These are phyloP conservation scores for Andricus curvator DNA, from an alignment of 2,888 invertebrate species.

Conservation along the genomic window DNA sequence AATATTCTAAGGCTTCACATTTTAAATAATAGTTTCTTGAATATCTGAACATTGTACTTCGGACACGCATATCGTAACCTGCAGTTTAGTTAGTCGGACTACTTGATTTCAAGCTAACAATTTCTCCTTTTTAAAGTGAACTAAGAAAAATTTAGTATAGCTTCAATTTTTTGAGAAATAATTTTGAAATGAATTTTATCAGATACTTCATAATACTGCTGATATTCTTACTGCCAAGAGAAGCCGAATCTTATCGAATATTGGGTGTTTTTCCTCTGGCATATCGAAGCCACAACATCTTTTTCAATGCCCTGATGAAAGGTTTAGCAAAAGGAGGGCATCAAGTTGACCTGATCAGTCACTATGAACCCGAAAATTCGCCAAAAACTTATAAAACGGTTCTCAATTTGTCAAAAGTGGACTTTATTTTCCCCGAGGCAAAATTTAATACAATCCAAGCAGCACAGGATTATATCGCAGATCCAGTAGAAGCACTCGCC, in stretches of 20 bases:
- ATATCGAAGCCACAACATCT: conserved; percentile 78
- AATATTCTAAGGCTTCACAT: too few species aligned
- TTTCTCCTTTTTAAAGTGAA: too few species aligned
- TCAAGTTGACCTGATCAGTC: conserved; percentile 73
- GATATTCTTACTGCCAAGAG: neutral
- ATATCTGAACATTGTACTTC: too few species aligned
- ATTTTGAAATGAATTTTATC: neutral
- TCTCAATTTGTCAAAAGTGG: conserved; percentile 56
- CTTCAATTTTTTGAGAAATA: neutral
- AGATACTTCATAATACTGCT: neutral
- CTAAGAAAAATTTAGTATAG: neutral
- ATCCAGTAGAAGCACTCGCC: neutral
- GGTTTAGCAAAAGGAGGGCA: conserved; percentile 77
- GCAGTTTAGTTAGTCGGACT: too few species aligned
- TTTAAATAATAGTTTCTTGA: too few species aligned
- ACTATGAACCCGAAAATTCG: conserved; percentile 68
- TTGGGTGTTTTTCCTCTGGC: conserved; percentile 77
- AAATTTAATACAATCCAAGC: neutral
- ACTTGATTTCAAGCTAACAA: too few species aligned
- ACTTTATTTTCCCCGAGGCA: neutral
- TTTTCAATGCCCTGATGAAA: conserved; percentile 75
- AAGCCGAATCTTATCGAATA: conserved; percentile 66
- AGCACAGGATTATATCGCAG: neutral
- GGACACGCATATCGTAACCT: too few species aligned
- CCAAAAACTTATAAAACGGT: conserved; percentile 71